phyloP scores from a whole-genome alignment of 2,797 vertebrate genomes.

The Mormyrus hasselquistii region DNA sequence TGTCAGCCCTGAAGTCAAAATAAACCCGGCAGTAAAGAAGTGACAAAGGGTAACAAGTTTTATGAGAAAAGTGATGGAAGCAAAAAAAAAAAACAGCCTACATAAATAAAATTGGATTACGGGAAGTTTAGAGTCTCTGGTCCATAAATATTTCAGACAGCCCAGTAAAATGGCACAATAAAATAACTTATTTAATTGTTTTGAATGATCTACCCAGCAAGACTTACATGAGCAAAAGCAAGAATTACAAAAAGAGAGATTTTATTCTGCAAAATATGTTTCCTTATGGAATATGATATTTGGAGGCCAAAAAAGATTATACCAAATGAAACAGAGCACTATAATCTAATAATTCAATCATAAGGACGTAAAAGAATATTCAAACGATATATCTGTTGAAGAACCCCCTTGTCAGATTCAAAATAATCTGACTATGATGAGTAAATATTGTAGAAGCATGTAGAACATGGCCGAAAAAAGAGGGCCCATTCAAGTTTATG shows the following conservation, averaged over 20 bases:
- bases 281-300: not conserved
- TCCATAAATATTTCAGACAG: constrained; percentile 46
- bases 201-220: constrained; percentile 42
- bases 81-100: constrained; percentile 35
- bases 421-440: not conserved
- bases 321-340: not conserved
- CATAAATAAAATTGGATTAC: constrained; percentile 52
- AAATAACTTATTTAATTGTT: constrained; percentile 51
- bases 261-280: constrained; percentile 6
- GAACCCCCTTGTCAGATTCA: not conserved
- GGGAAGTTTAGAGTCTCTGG: constrained; percentile 39
- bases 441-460: not conserved
- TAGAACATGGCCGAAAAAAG: not conserved
- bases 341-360: not conserved
- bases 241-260: constrained; percentile 39
- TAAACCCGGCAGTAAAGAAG: constrained; percentile 37
- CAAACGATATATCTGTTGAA: not conserved
- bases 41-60: constrained; percentile 48
- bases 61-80: constrained; percentile 45
- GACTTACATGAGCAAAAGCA: constrained; percentile 41
- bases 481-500: not conserved
- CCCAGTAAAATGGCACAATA: constrained; percentile 40
- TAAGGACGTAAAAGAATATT: not conserved
- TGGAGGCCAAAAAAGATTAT: not conserved
- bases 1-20: constrained; percentile 36